A percentile compares a stretch with the other conserved stretches of the same genome.
Conservation (phyloP, 2,113 vertebrate species). For the Ovis aries region ARS-UI_Ramb_v3.0 NC_056055.1:79534001-79534500, state of each 20-base stretch:
- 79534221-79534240: background rate
- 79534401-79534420: background rate
- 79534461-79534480: background rate
- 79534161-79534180: background rate
- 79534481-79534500: background rate
- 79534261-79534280: background rate
- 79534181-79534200: background rate
- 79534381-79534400: background rate
- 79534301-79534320: background rate
- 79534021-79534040: background rate
- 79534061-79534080: background rate
- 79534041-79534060: background rate
- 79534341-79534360: background rate
- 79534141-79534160: background rate
- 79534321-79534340: background rate
- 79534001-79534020: background rate
- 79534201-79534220: background rate
- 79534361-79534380: background rate
- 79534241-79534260: accelerated
- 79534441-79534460: background rate
- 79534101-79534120: background rate
- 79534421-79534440: background rate
- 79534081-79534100: background rate
- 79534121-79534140: background rate
- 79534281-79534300: background rate